phyloP scores from a whole-genome alignment of 2,113 vertebrate species.

The Zootoca vivipara region DNA sequence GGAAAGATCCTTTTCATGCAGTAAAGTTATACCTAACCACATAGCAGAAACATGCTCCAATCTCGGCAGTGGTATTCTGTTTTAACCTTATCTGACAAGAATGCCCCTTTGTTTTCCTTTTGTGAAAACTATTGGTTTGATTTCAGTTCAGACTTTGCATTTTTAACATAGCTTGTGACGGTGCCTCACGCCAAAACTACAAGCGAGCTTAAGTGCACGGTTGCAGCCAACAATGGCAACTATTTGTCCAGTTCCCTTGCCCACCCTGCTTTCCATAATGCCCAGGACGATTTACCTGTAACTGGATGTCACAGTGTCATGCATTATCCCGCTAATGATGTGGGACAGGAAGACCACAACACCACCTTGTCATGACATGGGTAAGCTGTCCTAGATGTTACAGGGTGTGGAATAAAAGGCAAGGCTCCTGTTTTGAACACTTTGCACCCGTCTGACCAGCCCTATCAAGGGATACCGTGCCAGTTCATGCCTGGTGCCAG shows the following conservation, averaged over 20 bases:
- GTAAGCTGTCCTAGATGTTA: not conserved
- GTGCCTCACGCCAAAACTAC: not conserved
- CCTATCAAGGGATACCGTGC: no score
- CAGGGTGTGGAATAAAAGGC: no score
- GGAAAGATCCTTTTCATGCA: not conserved
- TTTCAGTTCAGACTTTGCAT: not conserved
- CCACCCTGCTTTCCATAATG: not conserved
- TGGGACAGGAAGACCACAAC: not conserved
- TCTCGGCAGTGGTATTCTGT: not conserved
- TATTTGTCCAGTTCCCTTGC: not conserved
- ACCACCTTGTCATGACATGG: not conserved
- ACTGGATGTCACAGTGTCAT: not conserved
- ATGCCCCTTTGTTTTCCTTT: not conserved
- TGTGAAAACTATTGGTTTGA: not conserved
- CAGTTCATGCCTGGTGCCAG: no score
- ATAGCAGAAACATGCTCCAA: not conserved
- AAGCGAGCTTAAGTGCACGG: not conserved
- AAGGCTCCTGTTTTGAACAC: no score
- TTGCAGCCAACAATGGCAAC: not conserved
- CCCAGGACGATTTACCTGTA: not conserved
- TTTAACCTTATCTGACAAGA: not conserved
- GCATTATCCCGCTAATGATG: not conserved
- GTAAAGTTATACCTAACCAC: not conserved
- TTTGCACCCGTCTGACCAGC: no score
- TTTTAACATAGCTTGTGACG: no score